Conservation (phyloP, 2,113 vertebrate species). For the Trochalopteron elliotii region DNA sequence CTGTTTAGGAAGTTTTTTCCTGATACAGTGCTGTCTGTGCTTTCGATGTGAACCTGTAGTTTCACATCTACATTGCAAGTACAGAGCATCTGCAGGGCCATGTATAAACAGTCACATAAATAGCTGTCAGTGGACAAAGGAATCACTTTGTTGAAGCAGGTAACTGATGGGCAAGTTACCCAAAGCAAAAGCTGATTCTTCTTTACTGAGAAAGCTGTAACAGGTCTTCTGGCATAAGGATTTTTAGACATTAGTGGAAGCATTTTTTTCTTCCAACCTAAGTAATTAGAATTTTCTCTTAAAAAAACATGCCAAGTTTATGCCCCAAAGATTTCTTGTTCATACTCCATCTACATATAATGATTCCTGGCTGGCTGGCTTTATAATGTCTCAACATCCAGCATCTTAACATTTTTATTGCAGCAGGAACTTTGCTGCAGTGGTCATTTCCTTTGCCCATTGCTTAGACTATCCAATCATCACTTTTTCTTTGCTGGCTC, state of each 20-base stretch:
- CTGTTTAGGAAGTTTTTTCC: neutral
- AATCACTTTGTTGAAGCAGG: neutral
- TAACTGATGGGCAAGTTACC: neutral
- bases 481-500: neutral
- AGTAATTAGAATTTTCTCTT: constrained; percentile 14
- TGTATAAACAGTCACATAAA: neutral
- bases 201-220: neutral
- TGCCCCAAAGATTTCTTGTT: neutral
- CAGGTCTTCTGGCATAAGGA: neutral
- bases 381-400: neutral
- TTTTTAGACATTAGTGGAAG: neutral
- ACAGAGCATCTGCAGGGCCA: neutral
- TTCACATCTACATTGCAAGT: neutral
- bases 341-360: neutral
- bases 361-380: neutral
- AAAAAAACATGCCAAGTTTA: neutral
- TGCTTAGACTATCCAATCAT: neutral
- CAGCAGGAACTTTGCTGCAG: neutral
- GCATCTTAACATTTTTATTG: neutral
- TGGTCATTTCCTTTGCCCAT: neutral
- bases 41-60: neutral
- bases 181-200: neutral
- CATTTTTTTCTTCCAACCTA: neutral
- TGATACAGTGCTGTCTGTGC: neutral
- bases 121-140: neutral